Evolutionary conservation across 2,888 invertebrate genomes (phyloP), one percentile per base, ranked within the genome.

Genomic region (Gryllus longicercus): DNA sequence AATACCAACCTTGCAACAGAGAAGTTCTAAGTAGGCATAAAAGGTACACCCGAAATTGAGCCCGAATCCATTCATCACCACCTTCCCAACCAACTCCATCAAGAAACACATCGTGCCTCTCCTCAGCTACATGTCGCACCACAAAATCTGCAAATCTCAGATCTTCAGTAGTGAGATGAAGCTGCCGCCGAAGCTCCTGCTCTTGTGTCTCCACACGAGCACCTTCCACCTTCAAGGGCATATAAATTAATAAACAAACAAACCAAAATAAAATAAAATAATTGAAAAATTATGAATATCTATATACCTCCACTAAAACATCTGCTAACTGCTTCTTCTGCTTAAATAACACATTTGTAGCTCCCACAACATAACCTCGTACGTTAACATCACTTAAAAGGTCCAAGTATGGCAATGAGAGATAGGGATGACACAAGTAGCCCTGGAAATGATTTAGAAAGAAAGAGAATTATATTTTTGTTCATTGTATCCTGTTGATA

Each of bases 271-370:
- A 2, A 63, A 81, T 38, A 25, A 2, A 77, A 50, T 74, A 11
- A 18, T 51, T 51, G 12, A 38, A 38, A 38, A 5, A 38, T n/a
- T 76, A 63, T 5, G n/a, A n/a, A 63, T 63, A 11, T n/a, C 16
- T 49, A 77, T 83, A 86, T 85, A 92, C 92, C 88, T 97, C 97
- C 2, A 99, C 92, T 80, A 98, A 88, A 23, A 97, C 96, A 88
- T 99, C 99, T 82, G 96, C 94, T 78, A 98, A 88, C 85, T 97
- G 95, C 82, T 94, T 92, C 85, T 97, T 97, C 87, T 98, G 98
- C 86, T 96, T 96, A 86, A 99, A 99, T 74, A 99, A 89, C n/a
- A 97, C 94, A 89, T 99, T 99, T 21, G 98, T 98, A n/a, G 98
- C 98, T 74, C 99, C 99, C 81, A 98, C 95, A 76, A 97, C 90